Base-by-base conservation (phyloP, 2,888 invertebrate genomes). In the Entomobrya proxima region DNA sequence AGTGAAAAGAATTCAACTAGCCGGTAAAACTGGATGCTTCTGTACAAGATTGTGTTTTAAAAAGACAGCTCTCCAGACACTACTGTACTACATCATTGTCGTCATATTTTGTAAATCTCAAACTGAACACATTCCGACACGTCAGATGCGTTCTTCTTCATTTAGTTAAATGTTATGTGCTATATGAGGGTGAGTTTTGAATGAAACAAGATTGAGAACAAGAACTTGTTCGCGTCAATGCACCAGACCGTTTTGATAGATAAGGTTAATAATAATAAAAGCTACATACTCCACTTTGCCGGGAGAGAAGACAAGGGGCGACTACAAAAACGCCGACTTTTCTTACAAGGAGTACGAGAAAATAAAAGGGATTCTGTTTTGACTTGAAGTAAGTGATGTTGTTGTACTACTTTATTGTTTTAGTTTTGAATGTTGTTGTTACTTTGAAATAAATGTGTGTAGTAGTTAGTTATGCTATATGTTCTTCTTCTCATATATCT, bases 161-260 rank as follows among this genome's bases (percentile, higher is more conserved):
- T 40, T 9, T 69, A 13, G 69, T n/a, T n/a, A 11, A 18, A 24
- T 55, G 15, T 55, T 55, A 18, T 24, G 11, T 24, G 9, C 13
- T 24, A 18, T 21, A 55, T 24, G 18, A 11, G 55, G n/a, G 21
- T 55, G 9, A 11, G 13, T 55, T n/a, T 55, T 55, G 55, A 55
- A n/a, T 55, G 24, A 18, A 18, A 55, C n/a, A 40, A 15, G 15
- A 40, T 32, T 52, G 79, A 58, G 72, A 80, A 72, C 72, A 15
- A 80, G 80, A 72, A 69, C 80, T 80, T 80, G 55, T n/a, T n/a
- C 18, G 40, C 72, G 80, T 80, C 80, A 80, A 80, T 80, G 69
- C 37, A 80, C 69, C 69, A 80, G 80, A 52, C 72, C 72, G 72
- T 80, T 80, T 80, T 61, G 77, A 77, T 61, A 61, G 61, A 64